Evolutionary conservation across 2,113 vertebrate species (phyloP).

Genomic region (Onychostoma macrolepis): DNA sequence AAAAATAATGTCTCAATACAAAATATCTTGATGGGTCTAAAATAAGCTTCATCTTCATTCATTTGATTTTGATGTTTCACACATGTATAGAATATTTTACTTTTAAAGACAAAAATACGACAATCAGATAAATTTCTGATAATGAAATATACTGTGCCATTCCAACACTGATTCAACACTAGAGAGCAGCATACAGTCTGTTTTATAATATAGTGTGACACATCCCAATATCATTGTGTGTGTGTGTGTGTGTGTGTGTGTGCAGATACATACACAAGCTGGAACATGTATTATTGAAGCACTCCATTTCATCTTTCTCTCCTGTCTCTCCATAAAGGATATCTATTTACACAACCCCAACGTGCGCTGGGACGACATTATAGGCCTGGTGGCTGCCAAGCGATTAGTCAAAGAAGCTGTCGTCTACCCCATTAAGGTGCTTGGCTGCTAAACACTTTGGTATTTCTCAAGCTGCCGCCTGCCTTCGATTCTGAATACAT

Average conservation of each 20-base stretch:
- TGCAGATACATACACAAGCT: neutral
- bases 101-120: neutral
- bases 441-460: conserved; percentile 62
- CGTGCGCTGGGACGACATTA: conserved; percentile 93
- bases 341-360: conserved; percentile 93
- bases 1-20: neutral
- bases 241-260: neutral
- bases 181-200: conserved; percentile 1
- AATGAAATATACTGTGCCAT: neutral
- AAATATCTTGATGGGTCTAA: neutral
- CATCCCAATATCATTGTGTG: neutral
- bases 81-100: neutral
- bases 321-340: conserved; percentile 75
- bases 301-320: conserved; percentile 50
- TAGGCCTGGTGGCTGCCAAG: conserved; percentile 92
- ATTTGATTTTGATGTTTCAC: neutral
- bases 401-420: conserved; percentile 97
- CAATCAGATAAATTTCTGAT: neutral
- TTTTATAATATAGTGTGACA: neutral
- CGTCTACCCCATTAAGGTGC: conserved; percentile 93
- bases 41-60: neutral
- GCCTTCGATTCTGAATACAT: conserved; percentile 78
- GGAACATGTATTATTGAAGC: conserved; percentile 51
- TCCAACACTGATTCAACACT: neutral
- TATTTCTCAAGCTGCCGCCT: conserved; percentile 71